A percentile compares a stretch with the other conserved stretches of the same genome.
These are phyloP conservation scores for Falcaria lacertinaria DNA, from an alignment of 2,888 invertebrate genomes.

Conservation along the genomic window DNA sequence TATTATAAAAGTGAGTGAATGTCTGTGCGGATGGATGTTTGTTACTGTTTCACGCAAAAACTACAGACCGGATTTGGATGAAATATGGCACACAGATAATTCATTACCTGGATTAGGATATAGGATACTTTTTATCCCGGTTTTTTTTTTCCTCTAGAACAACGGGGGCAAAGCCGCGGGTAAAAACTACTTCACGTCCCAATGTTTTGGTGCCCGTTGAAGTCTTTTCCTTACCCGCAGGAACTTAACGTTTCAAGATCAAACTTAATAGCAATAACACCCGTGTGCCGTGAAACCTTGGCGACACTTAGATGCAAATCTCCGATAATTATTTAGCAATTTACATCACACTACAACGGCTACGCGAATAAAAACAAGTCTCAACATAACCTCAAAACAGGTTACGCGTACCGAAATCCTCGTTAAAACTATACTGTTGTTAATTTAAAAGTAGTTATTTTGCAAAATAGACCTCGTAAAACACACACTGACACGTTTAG, in stretches of 20 bases:
- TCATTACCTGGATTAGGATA: too few species aligned
- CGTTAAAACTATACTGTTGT: constrained; percentile 14
- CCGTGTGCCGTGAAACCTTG: constrained; percentile 32
- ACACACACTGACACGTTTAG: constrained; percentile 58
- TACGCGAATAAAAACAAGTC: constrained; percentile 35
- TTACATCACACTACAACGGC: constrained; percentile 52
- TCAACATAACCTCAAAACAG: constrained; percentile 46
- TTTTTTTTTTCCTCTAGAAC: too few species aligned
- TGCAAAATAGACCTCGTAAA: constrained; percentile 25
- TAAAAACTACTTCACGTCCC: too few species aligned
- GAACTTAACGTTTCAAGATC: constrained; percentile 25
- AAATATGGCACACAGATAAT: too few species aligned
- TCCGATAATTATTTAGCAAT: constrained; percentile 64
- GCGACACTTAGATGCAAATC: constrained; percentile 35
- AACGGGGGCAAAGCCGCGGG: too few species aligned
- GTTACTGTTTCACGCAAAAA: too few species aligned
- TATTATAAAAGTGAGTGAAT: too few species aligned
- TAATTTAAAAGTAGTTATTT: constrained; percentile 5
- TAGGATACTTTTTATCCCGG: too few species aligned
- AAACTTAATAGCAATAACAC: constrained; percentile 4
- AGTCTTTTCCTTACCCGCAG: constrained; percentile 34
- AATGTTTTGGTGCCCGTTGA: constrained; percentile 27
- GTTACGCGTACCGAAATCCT: constrained; percentile 53
- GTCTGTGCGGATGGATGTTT: too few species aligned
- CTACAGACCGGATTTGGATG: too few species aligned